phyloP scores from a whole-genome alignment of 2,888 invertebrate genomes.

The Oegoconia quadripuncta region DNA sequence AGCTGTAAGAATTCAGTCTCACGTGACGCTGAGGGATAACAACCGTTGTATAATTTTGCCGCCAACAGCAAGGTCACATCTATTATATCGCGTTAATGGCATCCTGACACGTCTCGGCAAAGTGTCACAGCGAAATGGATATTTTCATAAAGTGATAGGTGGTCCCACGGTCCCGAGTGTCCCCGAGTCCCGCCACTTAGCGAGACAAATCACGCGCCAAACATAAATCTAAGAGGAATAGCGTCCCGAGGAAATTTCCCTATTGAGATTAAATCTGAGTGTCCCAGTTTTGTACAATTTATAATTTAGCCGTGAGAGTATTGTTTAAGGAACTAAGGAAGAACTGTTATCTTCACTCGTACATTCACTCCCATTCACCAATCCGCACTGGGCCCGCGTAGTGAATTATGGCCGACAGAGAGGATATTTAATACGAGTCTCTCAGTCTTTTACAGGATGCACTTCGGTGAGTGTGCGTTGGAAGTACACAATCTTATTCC shows the following conservation, averaged over 20 bases:
- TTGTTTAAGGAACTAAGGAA: too few species aligned
- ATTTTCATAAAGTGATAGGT: constrained; percentile 4
- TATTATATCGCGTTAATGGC: background rate
- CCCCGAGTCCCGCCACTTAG: constrained; percentile 13
- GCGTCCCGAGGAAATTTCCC: constrained; percentile 8
- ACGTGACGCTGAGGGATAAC: too few species aligned
- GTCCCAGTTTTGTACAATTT: background rate
- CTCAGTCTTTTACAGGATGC: too few species aligned
- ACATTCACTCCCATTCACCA: too few species aligned
- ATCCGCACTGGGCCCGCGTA: too few species aligned
- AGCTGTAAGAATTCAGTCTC: too few species aligned
- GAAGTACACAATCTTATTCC: too few species aligned
- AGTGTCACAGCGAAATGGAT: background rate
- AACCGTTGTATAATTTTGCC: too few species aligned
- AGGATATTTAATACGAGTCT: too few species aligned
- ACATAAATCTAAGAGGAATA: constrained; percentile 23
- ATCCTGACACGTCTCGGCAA: background rate
- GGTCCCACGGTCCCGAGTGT: constrained; percentile 6
- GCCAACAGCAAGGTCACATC: background rate
- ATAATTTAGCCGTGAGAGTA: background rate
- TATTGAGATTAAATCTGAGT: constrained; percentile 3
- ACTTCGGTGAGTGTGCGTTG: too few species aligned
- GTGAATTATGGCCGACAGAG: too few species aligned
- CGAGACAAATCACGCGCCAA: constrained; percentile 27
- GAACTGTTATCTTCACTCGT: too few species aligned